phyloP scores from a whole-genome alignment of 2,113 vertebrate species.

The Poeciliopsis occidentalis region DNA sequence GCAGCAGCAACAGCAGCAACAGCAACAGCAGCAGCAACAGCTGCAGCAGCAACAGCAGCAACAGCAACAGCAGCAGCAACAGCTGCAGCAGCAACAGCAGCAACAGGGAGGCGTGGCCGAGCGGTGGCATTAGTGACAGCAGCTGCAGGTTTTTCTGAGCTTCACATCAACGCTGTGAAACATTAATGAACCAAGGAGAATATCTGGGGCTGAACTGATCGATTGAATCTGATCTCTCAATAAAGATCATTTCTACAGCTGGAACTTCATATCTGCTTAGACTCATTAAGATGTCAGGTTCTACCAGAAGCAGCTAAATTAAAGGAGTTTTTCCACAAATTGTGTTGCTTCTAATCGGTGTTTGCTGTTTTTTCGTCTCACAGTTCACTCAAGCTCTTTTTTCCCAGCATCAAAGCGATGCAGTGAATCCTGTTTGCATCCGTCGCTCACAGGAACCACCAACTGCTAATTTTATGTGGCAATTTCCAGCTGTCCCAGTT shows the following conservation, averaged over 20 bases:
- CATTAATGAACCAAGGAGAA: conserved; percentile 4
- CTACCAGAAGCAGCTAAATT: too few relatives aligned
- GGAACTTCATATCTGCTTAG: not conserved
- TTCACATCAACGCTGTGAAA: not conserved
- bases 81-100: too few relatives aligned
- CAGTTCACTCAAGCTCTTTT: not conserved
- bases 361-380: not conserved
- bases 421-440: not conserved
- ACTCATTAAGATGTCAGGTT: not conserved
- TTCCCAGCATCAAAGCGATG: not conserved
- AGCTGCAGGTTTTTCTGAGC: not conserved
- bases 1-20: not conserved
- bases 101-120: not conserved
- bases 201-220: not conserved
- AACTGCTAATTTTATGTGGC: not conserved
- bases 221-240: not conserved
- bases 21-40: not conserved
- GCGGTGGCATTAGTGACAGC: not conserved
- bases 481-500: not conserved
- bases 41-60: not conserved
- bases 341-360: not conserved
- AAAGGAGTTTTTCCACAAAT: not conserved
- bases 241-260: not conserved
- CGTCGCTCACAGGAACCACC: not conserved
- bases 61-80: too few relatives aligned